Base-by-base conservation (phyloP, 1,140 invertebrate genomes). In the Lutraria rhynchaena region DNA sequence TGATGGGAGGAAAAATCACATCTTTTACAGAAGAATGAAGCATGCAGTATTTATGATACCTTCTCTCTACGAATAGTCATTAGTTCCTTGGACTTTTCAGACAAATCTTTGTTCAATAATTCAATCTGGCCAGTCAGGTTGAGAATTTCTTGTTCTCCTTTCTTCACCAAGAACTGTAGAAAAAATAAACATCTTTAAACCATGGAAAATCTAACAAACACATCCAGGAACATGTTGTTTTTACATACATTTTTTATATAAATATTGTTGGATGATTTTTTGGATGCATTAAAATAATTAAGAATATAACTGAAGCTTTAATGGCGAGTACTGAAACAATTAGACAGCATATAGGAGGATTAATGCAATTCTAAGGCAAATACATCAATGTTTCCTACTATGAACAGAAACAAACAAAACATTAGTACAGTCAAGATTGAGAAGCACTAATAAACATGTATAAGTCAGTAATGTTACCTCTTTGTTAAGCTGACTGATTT, bases 101-200 rank as follows among this genome's bases (percentile, higher is more conserved):
- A 94, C 1, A 98, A 91, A 91, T 98, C 96, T 83, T 95, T 94
- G 81, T 95, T 95, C 11, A 98, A 91, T 78, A 94, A 93, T 82
- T 95, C 93, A 81, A 97, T 95, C 93, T 97, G 96, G 85, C 95
- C 95, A 82, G 94, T 94, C 27, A 97, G 88, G 69, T 97, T 93
- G 15, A 93, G 91, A 82, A 94, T 94, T 92, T 98, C 96, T 91
- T 96, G 95, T 85, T 97, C 95, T 57, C 97, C 92, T n/a, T 95
- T 93, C 88, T 96, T 96, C 92, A 97, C 96, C 91, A 95, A 71
- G 69, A 89, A 90, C 89, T 92, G 74, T 33, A 82, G 46, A 83
- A 33, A 80, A 77, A 65, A 75, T 15, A 41, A 41, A 41, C 37
- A 41, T 41, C n/a, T n/a, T n/a, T n/a, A n/a, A n/a, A n/a, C n/a